Base-by-base conservation (phyloP, 2,113 vertebrate genomes). In the Corydoras maculifer region DNA sequence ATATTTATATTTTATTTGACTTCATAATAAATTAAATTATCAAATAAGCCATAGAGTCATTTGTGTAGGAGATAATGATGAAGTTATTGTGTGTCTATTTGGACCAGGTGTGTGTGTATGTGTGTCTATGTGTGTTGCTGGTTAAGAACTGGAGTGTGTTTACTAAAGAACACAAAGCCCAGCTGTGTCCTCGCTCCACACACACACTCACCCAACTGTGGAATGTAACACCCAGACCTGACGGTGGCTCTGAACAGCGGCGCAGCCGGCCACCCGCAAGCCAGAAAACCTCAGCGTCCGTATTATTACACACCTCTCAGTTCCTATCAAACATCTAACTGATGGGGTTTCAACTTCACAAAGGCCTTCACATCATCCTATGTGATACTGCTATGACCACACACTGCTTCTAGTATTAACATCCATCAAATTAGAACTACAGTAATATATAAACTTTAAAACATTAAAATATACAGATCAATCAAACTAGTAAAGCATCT, bases 151-250 rank as follows among this genome's bases (percentile, higher is more conserved):
- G 59, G 63, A 66, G 62, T 78, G 70, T 73, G 74, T 83, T 81
- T 77, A 73, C 70, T 71, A 62, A 77, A 50, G 32, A 75, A 54
- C 69, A 54, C 54, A 31, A 31, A 55, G 60, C 32, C 55, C 75
- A 77, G 70, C 68, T 66, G 62, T 72, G 59, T 69, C 69, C 25
- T 18, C 58, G 32, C 54, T 62, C 30, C 62, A 70, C 74, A 82
- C 70, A 83, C 76, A 81, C 77, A 79, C 77, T 78, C 88, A 85
- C 84, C 83, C 83, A 83, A 82, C 84, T 87, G 89, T 86, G 89
- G 88, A 91, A 90, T 91, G 84, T 88, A 75, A 82, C 87, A 88
- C 87, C 81, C 84, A 74, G 75, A 73, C 86, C 80, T 79, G 72
- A 87, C 73, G 72, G 81, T 84, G 86, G 84, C 84, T 84, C 83